Conservation (phyloP, 2,113 vertebrate species). For the Muscicapa adusta region DNA sequence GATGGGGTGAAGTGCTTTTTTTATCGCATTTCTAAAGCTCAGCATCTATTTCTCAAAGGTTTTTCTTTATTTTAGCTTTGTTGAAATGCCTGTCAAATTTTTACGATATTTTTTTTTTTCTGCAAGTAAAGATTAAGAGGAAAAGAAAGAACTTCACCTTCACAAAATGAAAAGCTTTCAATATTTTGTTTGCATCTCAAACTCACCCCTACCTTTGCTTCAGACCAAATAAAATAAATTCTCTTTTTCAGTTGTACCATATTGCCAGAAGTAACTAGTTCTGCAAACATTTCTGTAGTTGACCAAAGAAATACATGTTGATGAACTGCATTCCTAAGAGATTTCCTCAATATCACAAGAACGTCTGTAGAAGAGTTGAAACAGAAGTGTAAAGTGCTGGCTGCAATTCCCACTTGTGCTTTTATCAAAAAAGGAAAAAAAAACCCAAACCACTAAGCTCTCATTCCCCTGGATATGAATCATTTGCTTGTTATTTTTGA, state of each 20-base stretch:
- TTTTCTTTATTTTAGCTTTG: background rate
- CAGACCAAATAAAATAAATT: background rate
- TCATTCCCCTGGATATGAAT: background rate
- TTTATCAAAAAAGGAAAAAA: background rate
- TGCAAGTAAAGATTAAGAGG: background rate
- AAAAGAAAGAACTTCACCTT: background rate
- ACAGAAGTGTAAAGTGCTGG: background rate
- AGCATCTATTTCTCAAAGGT: background rate
- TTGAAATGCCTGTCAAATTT: background rate
- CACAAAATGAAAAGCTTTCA: background rate
- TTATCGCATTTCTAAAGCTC: background rate
- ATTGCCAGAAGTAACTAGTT: background rate
- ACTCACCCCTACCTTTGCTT: background rate
- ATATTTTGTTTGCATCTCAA: background rate
- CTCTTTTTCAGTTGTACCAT: background rate
- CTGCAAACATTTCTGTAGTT: background rate
- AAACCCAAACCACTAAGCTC: fast-evolving
- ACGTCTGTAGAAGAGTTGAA: background rate
- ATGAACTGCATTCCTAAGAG: background rate
- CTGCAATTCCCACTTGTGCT: background rate
- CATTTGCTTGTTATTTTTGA: background rate
- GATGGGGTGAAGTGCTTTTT: background rate
- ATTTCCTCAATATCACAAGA: background rate
- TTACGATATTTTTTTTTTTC: background rate
- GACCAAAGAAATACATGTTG: background rate